Evolutionary conservation across 1,140 invertebrate genomes (phyloP), one percentile per base, ranked within the genome.

Genomic region (Zelostemma sp.): DNA sequence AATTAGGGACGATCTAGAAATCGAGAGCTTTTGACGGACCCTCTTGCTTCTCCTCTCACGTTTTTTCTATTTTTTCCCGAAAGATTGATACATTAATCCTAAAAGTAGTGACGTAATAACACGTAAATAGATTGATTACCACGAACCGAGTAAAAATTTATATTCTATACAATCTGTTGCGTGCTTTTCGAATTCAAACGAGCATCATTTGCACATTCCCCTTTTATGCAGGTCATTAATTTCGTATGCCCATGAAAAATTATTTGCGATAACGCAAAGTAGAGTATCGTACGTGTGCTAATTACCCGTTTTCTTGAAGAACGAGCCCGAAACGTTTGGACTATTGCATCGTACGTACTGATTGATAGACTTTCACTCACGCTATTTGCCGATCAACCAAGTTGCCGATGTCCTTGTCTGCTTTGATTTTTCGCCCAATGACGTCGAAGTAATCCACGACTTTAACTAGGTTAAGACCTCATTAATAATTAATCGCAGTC

Each of bases 351-450:
- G 19, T 21, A 19, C 65, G 61, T 35, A 50, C 57, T 62, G 63
- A 69, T 70, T 72, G 73, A 68, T 75, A 63, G 67, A 59, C 43
- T 19, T 25, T 18, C 46, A 35, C 69, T 72, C 73, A 75, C 73
- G 73, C 73, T 61, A 75, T 75, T 72, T 68, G 59, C 70, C 64
- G 69, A 75, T 75, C 73, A 72, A 70, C 59, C 49, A 47, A 64
- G 58, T 68, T 72, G 61, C 56, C 65, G 64, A 72, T 72, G 69
- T 54, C 69, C 70, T 72, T 66, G 70, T 47, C 19, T 55, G 18
- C 58, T 73, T 68, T 66, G 70, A 73, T 67, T 69, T 69, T 55
- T n/a, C 12, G 35, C 8, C 25, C 18, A 64, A 48, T 21, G 8
- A 47, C 58, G 62, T 66, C 62, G 54, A 35, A 53, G 11, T 40